phyloP scores from a whole-genome alignment of 2,797 vertebrate genomes.

The Salmo trutta region DNA sequence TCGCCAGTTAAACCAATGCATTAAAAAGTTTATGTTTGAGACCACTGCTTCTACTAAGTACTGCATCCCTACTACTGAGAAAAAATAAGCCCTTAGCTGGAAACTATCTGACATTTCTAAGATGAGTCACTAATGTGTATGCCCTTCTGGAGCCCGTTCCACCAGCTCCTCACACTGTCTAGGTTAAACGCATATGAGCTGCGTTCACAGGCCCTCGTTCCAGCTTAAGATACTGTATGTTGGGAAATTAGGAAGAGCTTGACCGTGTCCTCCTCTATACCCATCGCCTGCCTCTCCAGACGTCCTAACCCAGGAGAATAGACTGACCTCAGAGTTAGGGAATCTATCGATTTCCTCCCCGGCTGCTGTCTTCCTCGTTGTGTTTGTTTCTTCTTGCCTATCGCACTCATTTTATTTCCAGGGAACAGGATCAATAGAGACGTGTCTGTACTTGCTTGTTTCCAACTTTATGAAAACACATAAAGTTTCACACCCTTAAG shows the following conservation, averaged over 20 bases:
- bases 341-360: conserved; percentile 74
- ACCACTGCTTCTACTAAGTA: conserved; percentile 1
- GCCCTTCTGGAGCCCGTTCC: conserved; percentile 27
- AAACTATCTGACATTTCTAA: conserved; percentile 22
- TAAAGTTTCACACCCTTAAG: conserved; percentile 67
- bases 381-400: conserved; percentile 79
- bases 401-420: conserved; percentile 77
- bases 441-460: conserved; percentile 72
- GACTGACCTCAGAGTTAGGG: conserved; percentile 70
- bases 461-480: conserved; percentile 75
- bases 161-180: conserved; percentile 29
- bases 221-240: conserved; percentile 49
- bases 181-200: conserved; percentile 59
- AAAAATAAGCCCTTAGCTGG: background rate
- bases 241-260: conserved; percentile 66
- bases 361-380: conserved; percentile 66
- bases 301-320: conserved; percentile 68
- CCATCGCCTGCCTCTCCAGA: conserved; percentile 48
- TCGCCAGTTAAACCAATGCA: background rate
- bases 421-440: conserved; percentile 74
- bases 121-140: conserved; percentile 19
- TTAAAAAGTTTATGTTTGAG: conserved; percentile 11
- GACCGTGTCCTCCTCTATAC: conserved; percentile 34
- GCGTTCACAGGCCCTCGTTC: conserved; percentile 39
- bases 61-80: conserved; percentile 1